phyloP scores from a whole-genome alignment of 2,888 invertebrate genomes.

The Drosophila maculinotata region DNA sequence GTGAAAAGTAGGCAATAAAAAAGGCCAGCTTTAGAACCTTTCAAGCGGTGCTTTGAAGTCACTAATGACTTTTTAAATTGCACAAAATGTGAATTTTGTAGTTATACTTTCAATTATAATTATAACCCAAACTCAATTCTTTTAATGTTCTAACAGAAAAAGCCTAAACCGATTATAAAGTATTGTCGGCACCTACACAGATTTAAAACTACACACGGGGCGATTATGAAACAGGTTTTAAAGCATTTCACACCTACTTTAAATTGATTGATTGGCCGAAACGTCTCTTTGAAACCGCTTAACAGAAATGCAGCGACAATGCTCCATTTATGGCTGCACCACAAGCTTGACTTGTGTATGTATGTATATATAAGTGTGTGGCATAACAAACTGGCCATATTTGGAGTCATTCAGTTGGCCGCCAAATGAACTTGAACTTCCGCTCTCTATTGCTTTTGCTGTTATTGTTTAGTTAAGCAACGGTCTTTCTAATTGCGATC shows the following conservation, averaged over 20 bases:
- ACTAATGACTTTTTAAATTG: no score
- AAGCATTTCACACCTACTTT: constrained; percentile 44
- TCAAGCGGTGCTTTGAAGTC: no score
- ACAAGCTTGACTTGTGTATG: constrained; percentile 6
- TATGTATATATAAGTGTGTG: constrained; percentile 4
- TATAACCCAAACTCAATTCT: neutral
- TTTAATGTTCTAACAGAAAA: neutral
- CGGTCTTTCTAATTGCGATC: constrained; percentile 44
- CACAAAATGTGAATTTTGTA: no score
- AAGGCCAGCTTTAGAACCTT: no score
- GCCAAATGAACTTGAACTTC: constrained; percentile 76
- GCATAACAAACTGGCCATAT: constrained; percentile 50
- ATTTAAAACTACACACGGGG: constrained; percentile 7
- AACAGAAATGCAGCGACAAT: constrained; percentile 45
- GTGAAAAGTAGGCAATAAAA: no score
- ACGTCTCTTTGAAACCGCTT: constrained; percentile 3
- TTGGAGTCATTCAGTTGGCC: constrained; percentile 52
- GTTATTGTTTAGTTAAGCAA: constrained; percentile 54
- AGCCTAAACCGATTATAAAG: constrained; percentile 2
- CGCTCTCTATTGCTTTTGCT: constrained; percentile 39
- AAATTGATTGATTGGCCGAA: constrained; percentile 45
- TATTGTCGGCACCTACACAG: constrained; percentile 21
- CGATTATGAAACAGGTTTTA: constrained; percentile 18
- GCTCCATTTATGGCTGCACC: constrained; percentile 45
- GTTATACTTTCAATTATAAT: neutral